phyloP scores from a whole-genome alignment of 2,113 vertebrate species.

The Aldabrachelys gigantea region DNA sequence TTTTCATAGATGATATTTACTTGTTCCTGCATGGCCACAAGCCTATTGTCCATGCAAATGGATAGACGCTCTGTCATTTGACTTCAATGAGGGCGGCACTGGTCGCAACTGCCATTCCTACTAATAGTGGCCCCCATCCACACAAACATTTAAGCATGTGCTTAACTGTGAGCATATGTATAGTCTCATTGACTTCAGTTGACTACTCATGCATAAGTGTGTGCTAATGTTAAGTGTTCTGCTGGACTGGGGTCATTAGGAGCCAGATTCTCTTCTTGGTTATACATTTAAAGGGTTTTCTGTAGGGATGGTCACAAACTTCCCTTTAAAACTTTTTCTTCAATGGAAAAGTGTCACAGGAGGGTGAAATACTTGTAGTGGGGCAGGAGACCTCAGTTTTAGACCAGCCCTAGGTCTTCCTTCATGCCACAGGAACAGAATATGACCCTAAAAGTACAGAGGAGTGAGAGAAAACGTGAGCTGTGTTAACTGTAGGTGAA shows the following conservation, averaged over 20 bases:
- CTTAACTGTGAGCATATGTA: neutral
- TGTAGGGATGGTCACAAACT: neutral
- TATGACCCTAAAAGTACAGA: neutral
- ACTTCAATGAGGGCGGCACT: neutral
- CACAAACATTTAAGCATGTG: neutral
- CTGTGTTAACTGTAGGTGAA: neutral
- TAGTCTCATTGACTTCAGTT: neutral
- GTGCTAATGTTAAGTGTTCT: neutral
- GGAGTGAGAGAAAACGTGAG: neutral
- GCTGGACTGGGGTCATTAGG: neutral
- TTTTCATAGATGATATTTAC: neutral
- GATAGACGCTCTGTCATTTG: neutral
- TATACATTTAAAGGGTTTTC: neutral
- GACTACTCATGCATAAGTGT: neutral
- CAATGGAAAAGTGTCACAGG: neutral
- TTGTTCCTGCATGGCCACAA: neutral
- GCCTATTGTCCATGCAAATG: neutral
- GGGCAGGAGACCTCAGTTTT: neutral
- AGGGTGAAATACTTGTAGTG: neutral
- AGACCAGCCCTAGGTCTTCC: neutral
- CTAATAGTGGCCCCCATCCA: neutral
- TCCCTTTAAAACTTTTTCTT: neutral
- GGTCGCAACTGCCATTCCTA: neutral
- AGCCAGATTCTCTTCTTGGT: neutral
- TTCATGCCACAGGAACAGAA: constrained; percentile 7